Conservation (phyloP, 2,113 vertebrate species). For the Malurus alboscapulatus region DNA sequence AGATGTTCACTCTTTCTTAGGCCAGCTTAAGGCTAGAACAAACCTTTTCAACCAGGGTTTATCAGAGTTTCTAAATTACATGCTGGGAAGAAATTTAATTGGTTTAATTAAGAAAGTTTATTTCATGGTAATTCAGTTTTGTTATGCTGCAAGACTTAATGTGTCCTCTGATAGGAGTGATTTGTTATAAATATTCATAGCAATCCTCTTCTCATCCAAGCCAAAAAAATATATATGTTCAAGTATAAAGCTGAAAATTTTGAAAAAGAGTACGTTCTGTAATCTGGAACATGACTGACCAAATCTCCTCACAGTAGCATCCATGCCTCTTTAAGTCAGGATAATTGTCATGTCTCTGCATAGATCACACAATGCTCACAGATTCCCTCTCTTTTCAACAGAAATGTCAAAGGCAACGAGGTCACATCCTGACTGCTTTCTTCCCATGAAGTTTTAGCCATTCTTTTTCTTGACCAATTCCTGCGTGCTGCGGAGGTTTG, state of each 20-base stretch:
- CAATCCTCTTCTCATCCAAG: constrained; percentile 19
- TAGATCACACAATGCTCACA: not conserved
- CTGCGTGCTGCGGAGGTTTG: not conserved
- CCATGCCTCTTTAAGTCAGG: not conserved
- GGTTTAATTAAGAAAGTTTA: constrained; percentile 89
- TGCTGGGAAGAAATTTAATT: constrained; percentile 85
- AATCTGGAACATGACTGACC: not conserved
- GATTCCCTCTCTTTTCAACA: not conserved
- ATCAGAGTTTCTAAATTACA: constrained; percentile 85
- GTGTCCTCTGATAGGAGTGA: constrained; percentile 79
- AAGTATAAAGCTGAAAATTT: constrained; percentile 1
- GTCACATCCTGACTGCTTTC: not conserved
- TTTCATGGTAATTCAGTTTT: constrained; percentile 85
- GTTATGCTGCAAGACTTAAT: constrained; percentile 82
- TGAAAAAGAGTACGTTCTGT: not conserved
- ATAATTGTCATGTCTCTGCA: not conserved
- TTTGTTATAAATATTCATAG: constrained; percentile 84
- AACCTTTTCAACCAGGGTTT: constrained; percentile 83
- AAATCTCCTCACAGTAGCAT: not conserved
- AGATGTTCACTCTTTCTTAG: constrained; percentile 79
- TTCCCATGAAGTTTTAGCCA: not conserved
- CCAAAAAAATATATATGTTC: not conserved
- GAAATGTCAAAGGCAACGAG: constrained; percentile 13
- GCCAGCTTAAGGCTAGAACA: constrained; percentile 82
- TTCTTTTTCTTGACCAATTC: not conserved